phyloP scores from a whole-genome alignment of 2,797 vertebrate genomes.

The Halcyon leucocephala region DNA sequence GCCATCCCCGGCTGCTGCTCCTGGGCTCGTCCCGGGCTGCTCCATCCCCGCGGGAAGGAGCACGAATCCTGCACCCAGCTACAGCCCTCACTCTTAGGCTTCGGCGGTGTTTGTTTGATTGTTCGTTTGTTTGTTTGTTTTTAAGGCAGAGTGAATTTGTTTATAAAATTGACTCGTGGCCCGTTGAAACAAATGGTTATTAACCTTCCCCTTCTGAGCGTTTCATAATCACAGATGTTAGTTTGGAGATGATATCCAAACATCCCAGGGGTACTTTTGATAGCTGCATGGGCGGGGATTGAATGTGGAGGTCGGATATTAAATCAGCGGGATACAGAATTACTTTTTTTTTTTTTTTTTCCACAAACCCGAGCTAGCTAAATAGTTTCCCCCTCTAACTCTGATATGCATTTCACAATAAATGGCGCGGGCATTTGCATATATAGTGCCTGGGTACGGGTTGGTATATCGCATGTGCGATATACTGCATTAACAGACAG shows the following conservation, averaged over 20 bases:
- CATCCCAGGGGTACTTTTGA: slow-evolving; percentile 58
- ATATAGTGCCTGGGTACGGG: slow-evolving; percentile 9
- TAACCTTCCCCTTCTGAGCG: slow-evolving; percentile 52
- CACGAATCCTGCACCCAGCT: background rate
- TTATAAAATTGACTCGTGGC: slow-evolving; percentile 30
- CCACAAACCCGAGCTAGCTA: slow-evolving; percentile 4
- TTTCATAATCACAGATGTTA: slow-evolving; percentile 52
- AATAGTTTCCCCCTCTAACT: slow-evolving; percentile 39
- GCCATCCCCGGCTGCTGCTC: background rate
- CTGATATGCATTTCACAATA: slow-evolving; percentile 46
- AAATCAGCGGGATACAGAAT: slow-evolving; percentile 72
- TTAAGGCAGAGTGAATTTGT: background rate
- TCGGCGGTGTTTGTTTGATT: background rate
- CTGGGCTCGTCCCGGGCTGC: background rate
- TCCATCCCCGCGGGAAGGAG: background rate
- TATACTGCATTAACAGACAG: background rate
- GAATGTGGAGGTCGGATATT: slow-evolving; percentile 64
- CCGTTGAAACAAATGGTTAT: slow-evolving; percentile 32
- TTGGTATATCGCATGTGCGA: background rate
- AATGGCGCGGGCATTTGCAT: slow-evolving; percentile 22
- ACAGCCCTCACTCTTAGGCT: background rate
- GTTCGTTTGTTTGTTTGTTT: background rate
- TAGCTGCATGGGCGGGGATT: slow-evolving; percentile 50
- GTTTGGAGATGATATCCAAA: slow-evolving; percentile 71
- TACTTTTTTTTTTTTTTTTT: background rate